phyloP scores from a whole-genome alignment of 2,113 vertebrate genomes.

The Camelus dromedarius region DNA sequence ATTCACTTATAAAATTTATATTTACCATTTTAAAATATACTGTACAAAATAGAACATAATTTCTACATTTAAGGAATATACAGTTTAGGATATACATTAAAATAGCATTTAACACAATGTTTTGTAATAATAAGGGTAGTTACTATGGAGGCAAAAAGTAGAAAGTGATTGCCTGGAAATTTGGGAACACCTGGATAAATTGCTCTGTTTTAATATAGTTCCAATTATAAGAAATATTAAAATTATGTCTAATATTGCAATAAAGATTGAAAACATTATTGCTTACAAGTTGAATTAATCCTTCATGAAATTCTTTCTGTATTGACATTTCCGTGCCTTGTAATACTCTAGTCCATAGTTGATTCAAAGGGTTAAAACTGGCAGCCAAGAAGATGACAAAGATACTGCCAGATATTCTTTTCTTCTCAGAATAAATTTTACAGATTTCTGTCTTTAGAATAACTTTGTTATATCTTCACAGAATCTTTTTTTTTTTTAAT shows the following conservation, averaged over 20 bases:
- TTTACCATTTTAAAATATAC: constrained; percentile 45
- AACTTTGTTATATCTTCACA: constrained; percentile 52
- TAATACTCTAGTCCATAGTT: constrained; percentile 28
- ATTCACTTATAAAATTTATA: constrained; percentile 31
- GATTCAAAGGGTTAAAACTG: background rate
- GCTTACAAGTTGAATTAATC: constrained; percentile 2
- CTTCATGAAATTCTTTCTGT: constrained; percentile 44
- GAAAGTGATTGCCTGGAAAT: constrained; percentile 50
- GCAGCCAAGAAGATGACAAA: constrained; percentile 50
- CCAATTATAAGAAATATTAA: constrained; percentile 41
- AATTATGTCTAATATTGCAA: constrained; percentile 51
- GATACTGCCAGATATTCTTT: constrained; percentile 53
- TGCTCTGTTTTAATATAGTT: constrained; percentile 52
- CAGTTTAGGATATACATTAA: background rate
- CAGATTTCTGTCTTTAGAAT: constrained; percentile 47
- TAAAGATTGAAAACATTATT: constrained; percentile 37
- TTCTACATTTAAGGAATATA: constrained; percentile 45
- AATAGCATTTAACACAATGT: constrained; percentile 7
- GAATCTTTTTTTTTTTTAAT: background rate
- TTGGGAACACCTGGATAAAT: constrained; percentile 1
- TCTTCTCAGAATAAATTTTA: constrained; percentile 54
- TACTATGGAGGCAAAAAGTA: background rate
- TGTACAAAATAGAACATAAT: constrained; percentile 37
- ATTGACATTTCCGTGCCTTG: background rate
- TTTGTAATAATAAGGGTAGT: constrained; percentile 42